Percentiles rank a stretch among this genome's conserved stretches.
phyloP scores from a whole-genome alignment of 2,888 invertebrate genomes.

The Xanthostigma xanthostigma region DNA sequence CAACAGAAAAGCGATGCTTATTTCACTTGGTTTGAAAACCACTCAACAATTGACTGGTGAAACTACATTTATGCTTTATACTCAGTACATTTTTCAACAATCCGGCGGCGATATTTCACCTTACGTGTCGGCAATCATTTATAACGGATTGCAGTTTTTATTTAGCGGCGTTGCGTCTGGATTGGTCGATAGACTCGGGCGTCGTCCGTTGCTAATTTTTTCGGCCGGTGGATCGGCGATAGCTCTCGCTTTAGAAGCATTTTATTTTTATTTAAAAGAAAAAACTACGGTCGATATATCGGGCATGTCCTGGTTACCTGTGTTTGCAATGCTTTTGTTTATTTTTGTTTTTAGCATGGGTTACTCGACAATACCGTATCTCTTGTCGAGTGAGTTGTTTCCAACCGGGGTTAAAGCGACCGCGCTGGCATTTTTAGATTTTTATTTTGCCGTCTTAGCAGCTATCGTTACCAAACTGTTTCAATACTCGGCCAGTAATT shows the following conservation, averaged over 20 bases:
- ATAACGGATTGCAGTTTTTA: conserved; percentile 26
- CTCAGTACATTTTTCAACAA: conserved; percentile 22
- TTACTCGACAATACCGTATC: conserved; percentile 15
- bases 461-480: conserved; percentile 18
- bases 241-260: conserved; percentile 12
- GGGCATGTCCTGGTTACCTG: conserved; percentile 15
- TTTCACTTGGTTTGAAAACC: conserved; percentile 34
- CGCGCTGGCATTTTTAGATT: conserved; percentile 17
- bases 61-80: conserved; percentile 18
- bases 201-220: conserved; percentile 27
- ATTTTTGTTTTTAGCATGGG: conserved; percentile 16
- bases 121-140: conserved; percentile 26
- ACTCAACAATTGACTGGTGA: conserved; percentile 21
- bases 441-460: conserved; percentile 16
- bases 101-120: conserved; percentile 21
- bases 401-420: conserved; percentile 19
- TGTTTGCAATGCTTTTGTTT: conserved; percentile 15
- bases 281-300: conserved; percentile 12
- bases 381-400: conserved; percentile 21
- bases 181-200: conserved; percentile 25
- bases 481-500: conserved; percentile 17
- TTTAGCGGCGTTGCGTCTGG: conserved; percentile 19
- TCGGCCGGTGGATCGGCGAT: conserved; percentile 29
- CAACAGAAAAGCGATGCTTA: conserved; percentile 43
- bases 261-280: conserved; percentile 21